Evolutionary conservation across 2,797 vertebrate species (phyloP), one percentile per base, ranked within the genome.

Genomic region (Ibycter americanus): DNA sequence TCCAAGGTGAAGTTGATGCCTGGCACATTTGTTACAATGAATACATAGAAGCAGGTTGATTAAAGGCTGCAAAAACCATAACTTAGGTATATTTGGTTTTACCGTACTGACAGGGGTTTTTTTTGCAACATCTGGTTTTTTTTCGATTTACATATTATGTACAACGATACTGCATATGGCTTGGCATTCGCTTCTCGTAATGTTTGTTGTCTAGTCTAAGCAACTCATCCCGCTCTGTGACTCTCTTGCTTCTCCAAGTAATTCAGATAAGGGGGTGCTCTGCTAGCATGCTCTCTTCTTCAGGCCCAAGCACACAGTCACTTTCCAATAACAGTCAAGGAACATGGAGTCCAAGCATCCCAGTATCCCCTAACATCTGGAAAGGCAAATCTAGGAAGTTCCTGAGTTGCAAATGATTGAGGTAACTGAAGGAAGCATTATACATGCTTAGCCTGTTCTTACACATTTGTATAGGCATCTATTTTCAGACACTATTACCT

Each of bases 251-350:
- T 91, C 66, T 44, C 49, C 40, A 55, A 13, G 34, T 46, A 55
- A 29, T 20, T 26, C 27, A n/a, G 36, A 38, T 16, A 46, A 54
- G 12, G 21, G 1, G 1, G 13, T 21, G 21, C 29, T 61, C 52
- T 67, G 56, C 9, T 80, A 71, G 56, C 3, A 6, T 4, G n/a
- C 44, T 67, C n/a, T 70, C 14, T 42, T 47, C 59, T 83, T 87
- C 65, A 63, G 36, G 68, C 12, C 11, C 66, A 68, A 46, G 46
- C 17, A 36, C 11, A 32, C 0, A 8, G 20, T 17, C 2, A 1
- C 5, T 1, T 38, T 66, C 31, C 0, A 0, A 10, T 34, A 85
- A 73, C 62, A 67, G 38, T 8, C 26, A 9, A n/a, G 22, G 51
- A 82, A 73, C 1, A 0, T 0, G 2, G 17, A 51, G 6, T 13